Evolutionary conservation across 2,113 vertebrate species (phyloP), one percentile per base, ranked within the genome.

Genomic region (Neotoma lepida): DNA sequence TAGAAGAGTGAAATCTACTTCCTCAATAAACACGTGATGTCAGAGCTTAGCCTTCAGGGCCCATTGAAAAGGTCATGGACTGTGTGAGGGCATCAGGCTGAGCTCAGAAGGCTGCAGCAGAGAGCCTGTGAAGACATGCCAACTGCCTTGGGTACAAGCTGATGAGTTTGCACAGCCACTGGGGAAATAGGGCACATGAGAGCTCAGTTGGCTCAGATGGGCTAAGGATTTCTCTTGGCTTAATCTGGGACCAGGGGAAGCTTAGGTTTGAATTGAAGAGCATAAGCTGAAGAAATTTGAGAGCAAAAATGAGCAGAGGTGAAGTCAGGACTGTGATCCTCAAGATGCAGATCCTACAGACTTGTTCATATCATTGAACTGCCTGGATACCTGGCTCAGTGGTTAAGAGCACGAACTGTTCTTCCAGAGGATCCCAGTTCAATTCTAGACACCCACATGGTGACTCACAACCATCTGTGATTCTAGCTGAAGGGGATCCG

Each of bases 321-420:
- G 63, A 76, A 92, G 73, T 46, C 30, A 35, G 58, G 30, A 22
- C 22, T 56, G 4, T 22, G 64, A 49, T 46, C 41, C 24, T 73
- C 22, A 28, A 4, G 4, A 13, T 12, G 6, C 9, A 84, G 0
- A 8, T 30, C n/a, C 26, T n/a, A 0, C 6, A 6, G 20, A 14
- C 5, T 33, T 88, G 89, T 84, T 35, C 66, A 54, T 30, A 63
- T 28, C 13, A 12, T 2, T 20, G 24, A 76, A 46, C 18, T 46
- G 51, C 13, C 12, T 51, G 51, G 51, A 51, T 51, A 51, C 13
- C 12, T 51, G 51, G 51, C 13, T 51, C 51, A 51, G 51, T 51
- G 51, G 51, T 51, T 51, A 51, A 51, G 13, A 51, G 15, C 24
- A 81, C 51, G 2, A 2, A 51, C 51, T 51, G 51, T 51, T 51